A percentile compares a stretch with the other conserved stretches of the same genome.
Conservation (phyloP, 2,888 invertebrate species). For the Nycteola revayana region DNA sequence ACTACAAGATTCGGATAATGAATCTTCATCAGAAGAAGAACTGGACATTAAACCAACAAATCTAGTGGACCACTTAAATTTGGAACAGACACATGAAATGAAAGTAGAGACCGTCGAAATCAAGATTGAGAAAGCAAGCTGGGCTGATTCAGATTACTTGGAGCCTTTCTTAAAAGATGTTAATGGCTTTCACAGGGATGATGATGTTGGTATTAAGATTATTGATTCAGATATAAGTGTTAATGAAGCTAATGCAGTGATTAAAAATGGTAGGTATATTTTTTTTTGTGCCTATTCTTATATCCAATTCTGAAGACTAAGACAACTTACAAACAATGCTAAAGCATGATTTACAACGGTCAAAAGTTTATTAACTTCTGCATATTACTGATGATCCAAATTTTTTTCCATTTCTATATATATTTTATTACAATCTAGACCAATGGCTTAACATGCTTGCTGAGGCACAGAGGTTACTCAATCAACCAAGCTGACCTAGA, state of each 20-base stretch:
- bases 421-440: too few relatives aligned
- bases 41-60: slow-evolving; percentile 16
- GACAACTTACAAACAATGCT: too few relatives aligned
- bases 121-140: slow-evolving; percentile 27
- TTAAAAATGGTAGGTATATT: slow-evolving; percentile 46
- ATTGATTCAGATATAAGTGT: slow-evolving; percentile 50
- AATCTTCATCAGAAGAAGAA: slow-evolving; percentile 8
- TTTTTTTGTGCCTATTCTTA: too few relatives aligned
- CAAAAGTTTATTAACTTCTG: too few relatives aligned
- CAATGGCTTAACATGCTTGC: too few relatives aligned
- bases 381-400: too few relatives aligned
- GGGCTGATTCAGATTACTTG: slow-evolving; percentile 28
- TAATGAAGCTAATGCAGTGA: slow-evolving; percentile 40
- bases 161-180: slow-evolving; percentile 51
- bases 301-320: too few relatives aligned
- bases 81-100: background rate
- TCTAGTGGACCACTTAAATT: slow-evolving; percentile 8
- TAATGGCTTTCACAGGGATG: slow-evolving; percentile 43
- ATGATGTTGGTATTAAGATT: slow-evolving; percentile 32
- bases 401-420: too few relatives aligned
- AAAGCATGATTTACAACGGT: too few relatives aligned
- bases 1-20: slow-evolving; percentile 5
- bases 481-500: too few relatives aligned
- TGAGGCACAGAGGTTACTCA: too few relatives aligned
- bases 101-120: slow-evolving; percentile 18